Base-by-base conservation (phyloP, 23 tunicate genomes). In the Styela plicata region DNA sequence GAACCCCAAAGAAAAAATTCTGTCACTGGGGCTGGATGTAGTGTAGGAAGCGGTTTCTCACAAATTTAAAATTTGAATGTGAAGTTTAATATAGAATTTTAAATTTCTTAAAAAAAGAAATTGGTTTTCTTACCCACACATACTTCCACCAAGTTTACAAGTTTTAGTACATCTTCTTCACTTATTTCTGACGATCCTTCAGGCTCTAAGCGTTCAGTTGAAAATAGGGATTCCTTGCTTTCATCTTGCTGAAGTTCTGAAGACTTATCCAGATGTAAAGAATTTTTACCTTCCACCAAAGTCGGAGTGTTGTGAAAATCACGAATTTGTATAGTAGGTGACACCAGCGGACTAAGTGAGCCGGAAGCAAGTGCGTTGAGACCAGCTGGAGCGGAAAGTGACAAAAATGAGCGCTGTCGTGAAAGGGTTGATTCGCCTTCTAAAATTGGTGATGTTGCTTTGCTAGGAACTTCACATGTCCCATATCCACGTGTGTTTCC, bases 341-440 rank as follows among this genome's bases (percentile, higher is more conserved):
- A 32, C 17, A 71, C 3, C 17, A 30, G 20, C 17, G 70, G 70
- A 24, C 30, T 24, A 3, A 66, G 70, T 5, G 57, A 44, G 7
- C 57, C 57, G 13, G 57, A 44, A 5, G 70, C 70, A 66, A 66
- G 31, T 7, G 70, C 17, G 26, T 76, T 76, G 26, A 76, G 81
- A 76, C 81, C 64, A 20, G 81, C 81, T 7, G 81, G 81, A 0
- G 81, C 81, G 17, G 81, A 76, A 24, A 44, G 66, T 33, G 81
- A 36, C 21, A 44, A 53, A 29, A 24, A 76, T 13, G 66, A 10
- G 0, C 78, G 26, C 31, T 73, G 57, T 32, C 78, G 71, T 28
- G 16, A 66, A 3, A 5, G 5, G 5, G 71, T 34, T 18, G 5
- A 3, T 34, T 33, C 24, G 34, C 29, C 34, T 5, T 31, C 34